Base-by-base conservation (phyloP, 1,140 invertebrate genomes). In the Penaeus vannamei region DNA sequence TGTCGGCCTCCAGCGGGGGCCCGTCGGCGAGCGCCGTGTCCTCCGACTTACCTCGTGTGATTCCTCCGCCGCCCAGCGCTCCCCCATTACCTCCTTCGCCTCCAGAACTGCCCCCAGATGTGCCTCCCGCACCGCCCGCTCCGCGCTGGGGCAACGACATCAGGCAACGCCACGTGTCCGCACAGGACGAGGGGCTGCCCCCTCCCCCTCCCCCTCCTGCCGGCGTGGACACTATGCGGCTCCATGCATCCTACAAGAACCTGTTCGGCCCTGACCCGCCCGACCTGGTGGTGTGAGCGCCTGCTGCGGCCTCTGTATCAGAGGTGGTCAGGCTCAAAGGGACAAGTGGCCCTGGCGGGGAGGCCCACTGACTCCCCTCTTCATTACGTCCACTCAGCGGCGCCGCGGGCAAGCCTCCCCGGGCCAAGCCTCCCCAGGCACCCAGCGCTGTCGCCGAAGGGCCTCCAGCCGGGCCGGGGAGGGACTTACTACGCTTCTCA, bases 81-180 rank as follows among this genome's bases (percentile, higher is more conserved):
- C 91, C 91, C 36, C 64, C 86, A 32, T 87, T 89, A 60, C 87
- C 89, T 76, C 86, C 86, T 60, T 86, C 82, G 46, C 86, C 89
- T n/a, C 61, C 89, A 64, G 87, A 86, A 42, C 84, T 90, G 22
- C 91, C 89, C 20, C 86, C 84, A 79, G 91, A 91, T 29, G 91
- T 91, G 62, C 91, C 91, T 69, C 91, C 91, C 29, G 91, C 91
- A 29, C 89, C 91, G n/a, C 91, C 91, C n/a, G 89, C 91, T 23
- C 87, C 89, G 22, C 86, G 91, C 42, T 89, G 91, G 89, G 87
- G 83, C 64, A 91, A 91, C 72, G 91, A 91, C 86, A 87, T 91
- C 36, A 61, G 91, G 64, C 91, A 91, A 80, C 86, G 91, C 36
- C 91, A 91, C 59, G 85, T 91, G 61, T 80, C 82, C 66, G 87